These are phyloP conservation scores for Ispidina picta DNA, from an alignment of 2,797 vertebrate genomes.

Conservation along the genomic window DNA sequence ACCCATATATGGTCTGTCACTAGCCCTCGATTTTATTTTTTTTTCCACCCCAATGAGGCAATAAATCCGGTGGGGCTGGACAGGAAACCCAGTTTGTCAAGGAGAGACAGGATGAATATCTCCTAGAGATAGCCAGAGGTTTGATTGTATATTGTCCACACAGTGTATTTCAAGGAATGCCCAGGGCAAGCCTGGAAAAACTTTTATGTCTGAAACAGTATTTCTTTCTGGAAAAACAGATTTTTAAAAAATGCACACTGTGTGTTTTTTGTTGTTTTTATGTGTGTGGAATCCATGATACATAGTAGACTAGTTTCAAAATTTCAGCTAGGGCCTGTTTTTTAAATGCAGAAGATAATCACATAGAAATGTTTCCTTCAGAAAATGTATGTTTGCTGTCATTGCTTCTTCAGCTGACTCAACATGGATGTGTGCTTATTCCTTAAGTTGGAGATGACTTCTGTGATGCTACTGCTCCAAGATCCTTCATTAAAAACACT, in stretches of 20 bases:
- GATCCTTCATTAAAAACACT: neutral
- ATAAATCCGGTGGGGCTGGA: constrained; percentile 60
- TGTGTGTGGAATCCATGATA: neutral
- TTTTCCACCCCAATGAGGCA: constrained; percentile 43
- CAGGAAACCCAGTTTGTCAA: constrained; percentile 66
- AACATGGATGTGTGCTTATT: neutral
- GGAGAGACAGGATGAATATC: constrained; percentile 44
- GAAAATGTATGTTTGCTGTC: constrained; percentile 2
- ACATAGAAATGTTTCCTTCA: neutral
- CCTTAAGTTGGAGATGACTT: neutral
- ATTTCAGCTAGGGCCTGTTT: neutral
- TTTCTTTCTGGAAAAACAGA: constrained; percentile 38
- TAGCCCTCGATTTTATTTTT: constrained; percentile 34
- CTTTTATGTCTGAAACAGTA: constrained; percentile 35
- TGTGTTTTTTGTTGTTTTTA: constrained; percentile 11
- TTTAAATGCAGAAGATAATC: neutral
- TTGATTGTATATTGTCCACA: neutral
- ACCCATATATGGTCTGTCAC: constrained; percentile 56
- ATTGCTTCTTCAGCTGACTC: neutral
- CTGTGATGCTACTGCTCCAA: neutral
- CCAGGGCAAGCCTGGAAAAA: constrained; percentile 49
- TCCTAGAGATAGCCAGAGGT: constrained; percentile 15
- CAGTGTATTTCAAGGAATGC: constrained; percentile 23
- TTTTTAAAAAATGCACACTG: neutral
- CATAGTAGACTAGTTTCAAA: neutral